Evolutionary conservation across 2,797 vertebrate species (phyloP).

Genomic region (Thunnus albacares): DNA sequence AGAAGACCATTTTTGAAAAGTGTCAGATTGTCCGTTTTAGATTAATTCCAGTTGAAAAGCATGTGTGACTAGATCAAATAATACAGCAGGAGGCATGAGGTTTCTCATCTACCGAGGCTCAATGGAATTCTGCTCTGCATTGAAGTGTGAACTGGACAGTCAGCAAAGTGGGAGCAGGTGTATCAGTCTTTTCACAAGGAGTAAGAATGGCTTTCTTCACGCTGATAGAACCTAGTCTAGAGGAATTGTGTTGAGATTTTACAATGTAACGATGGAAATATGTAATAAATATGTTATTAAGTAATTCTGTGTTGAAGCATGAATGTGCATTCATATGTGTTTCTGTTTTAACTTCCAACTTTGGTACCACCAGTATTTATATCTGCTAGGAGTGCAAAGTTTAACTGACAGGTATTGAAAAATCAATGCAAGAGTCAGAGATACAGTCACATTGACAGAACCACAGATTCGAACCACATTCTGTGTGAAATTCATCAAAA

Average conservation of each 20-base stretch:
- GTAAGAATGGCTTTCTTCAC: slow-evolving; percentile 46
- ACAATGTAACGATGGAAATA: slow-evolving; percentile 10
- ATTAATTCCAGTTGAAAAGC: slow-evolving; percentile 66
- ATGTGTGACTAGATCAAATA: slow-evolving; percentile 63
- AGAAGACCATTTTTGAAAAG: slow-evolving; percentile 26
- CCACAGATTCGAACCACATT: slow-evolving; percentile 36
- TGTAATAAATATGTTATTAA: slow-evolving; percentile 35
- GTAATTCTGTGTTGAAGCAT: slow-evolving; percentile 1
- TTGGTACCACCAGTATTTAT: background rate
- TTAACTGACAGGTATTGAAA: slow-evolving; percentile 41
- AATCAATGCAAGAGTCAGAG: slow-evolving; percentile 44
- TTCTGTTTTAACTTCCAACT: slow-evolving; percentile 10
- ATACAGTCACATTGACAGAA: slow-evolving; percentile 26
- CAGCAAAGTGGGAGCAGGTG: slow-evolving; percentile 43
- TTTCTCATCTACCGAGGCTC: slow-evolving; percentile 63
- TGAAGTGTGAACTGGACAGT: slow-evolving; percentile 63
- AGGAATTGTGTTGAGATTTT: slow-evolving; percentile 26
- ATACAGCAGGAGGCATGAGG: slow-evolving; percentile 51
- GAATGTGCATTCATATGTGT: slow-evolving; percentile 1
- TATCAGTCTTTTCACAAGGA: slow-evolving; percentile 44
- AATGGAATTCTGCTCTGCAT: slow-evolving; percentile 53
- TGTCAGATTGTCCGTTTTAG: slow-evolving; percentile 58
- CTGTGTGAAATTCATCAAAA: slow-evolving; percentile 56
- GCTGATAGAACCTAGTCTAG: slow-evolving; percentile 11
- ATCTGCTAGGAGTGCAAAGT: slow-evolving; percentile 29